Evolutionary conservation across 2,113 vertebrate genomes (phyloP).

Genomic region (Craseonycteris thonglongyai): DNA sequence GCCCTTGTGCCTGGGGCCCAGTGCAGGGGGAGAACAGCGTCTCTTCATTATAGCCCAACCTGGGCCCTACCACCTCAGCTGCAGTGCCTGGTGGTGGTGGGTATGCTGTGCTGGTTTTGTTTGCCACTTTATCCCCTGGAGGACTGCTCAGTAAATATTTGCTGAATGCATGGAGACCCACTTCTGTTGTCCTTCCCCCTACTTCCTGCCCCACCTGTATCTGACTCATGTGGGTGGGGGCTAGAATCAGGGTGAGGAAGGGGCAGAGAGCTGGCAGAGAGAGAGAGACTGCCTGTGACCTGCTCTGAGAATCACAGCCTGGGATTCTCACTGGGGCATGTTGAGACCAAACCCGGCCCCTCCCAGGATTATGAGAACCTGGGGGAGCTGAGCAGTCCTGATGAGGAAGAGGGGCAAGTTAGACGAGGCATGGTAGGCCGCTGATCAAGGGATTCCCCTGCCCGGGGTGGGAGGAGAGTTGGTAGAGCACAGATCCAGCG

Average conservation of each 20-base stretch:
- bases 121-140: neutral
- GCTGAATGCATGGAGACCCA: neutral
- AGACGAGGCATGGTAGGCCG: neutral
- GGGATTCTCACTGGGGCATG: neutral
- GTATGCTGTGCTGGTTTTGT: neutral
- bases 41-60: neutral
- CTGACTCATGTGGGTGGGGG: constrained; percentile 13
- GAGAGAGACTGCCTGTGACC: neutral
- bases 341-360: constrained; percentile 19
- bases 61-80: neutral
- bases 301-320: neutral
- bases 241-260: neutral
- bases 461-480: neutral
- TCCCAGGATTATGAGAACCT: constrained; percentile 31
- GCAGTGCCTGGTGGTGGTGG: neutral
- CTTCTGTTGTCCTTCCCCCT: neutral
- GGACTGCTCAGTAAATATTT: neutral
- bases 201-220: neutral
- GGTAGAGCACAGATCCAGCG: neutral
- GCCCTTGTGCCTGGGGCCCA: neutral
- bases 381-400: neutral
- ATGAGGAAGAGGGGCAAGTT: neutral
- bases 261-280: neutral
- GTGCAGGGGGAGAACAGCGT: neutral
- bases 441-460: neutral